These are phyloP conservation scores for Scomber scombrus DNA, from an alignment of 2,113 vertebrate genomes.

Conservation along the genomic window DNA sequence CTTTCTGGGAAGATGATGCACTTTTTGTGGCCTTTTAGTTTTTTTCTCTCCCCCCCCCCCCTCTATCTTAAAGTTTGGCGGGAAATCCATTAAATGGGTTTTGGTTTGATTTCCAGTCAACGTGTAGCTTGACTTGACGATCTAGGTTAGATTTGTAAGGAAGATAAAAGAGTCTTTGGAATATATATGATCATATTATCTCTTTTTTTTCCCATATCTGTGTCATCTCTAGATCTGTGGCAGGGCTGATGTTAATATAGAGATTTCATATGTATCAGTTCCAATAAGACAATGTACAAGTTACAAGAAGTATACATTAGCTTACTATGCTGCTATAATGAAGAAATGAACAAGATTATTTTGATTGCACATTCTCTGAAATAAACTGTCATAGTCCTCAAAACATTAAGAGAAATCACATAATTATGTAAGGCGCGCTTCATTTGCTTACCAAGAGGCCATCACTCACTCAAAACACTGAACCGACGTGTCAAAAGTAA, in stretches of 20 bases:
- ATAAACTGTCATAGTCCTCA: no score
- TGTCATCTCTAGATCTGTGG: slow-evolving; percentile 5
- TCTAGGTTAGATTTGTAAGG: slow-evolving; percentile 10
- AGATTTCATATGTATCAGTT: no score
- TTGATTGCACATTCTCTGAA: no score
- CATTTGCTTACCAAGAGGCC: no score
- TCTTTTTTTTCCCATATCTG: background rate
- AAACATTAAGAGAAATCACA: no score
- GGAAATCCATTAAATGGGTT: slow-evolving; percentile 42
- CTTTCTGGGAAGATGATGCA: slow-evolving; percentile 73
- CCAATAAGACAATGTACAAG: no score
- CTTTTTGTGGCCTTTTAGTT: slow-evolving; percentile 59
- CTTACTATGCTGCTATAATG: background rate
- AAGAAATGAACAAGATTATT: background rate
- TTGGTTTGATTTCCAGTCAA: slow-evolving; percentile 7
- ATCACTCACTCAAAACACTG: no score
- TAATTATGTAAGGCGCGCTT: no score
- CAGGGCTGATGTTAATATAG: background rate
- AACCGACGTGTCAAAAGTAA: no score
- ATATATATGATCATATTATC: slow-evolving; percentile 1
- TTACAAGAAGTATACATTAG: no score
- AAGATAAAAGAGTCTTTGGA: background rate
- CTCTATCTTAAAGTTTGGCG: slow-evolving; percentile 50
- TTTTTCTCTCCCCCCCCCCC: background rate
- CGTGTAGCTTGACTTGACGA: background rate